Evolutionary conservation across 2,113 vertebrate species (phyloP), one percentile per base, ranked within the genome.

Genomic region (Eublepharis macularius): DNA sequence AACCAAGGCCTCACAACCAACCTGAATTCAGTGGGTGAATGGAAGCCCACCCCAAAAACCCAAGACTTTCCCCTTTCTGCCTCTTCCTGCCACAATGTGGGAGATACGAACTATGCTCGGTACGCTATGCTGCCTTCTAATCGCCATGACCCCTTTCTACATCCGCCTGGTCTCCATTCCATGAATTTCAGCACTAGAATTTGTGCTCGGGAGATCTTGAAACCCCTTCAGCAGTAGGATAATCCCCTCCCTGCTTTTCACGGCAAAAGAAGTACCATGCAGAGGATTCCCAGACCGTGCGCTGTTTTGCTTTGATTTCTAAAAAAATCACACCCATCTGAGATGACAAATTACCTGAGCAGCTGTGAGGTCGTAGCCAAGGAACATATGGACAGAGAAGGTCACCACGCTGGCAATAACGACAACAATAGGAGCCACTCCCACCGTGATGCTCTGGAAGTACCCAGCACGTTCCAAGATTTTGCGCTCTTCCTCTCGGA

Each of bases 361-460:
- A 39, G 98, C 98, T 78, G 96, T 98, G 90, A 99, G 97, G 76
- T 98, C 97, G 3, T 97, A 98, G 91, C 98, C 98, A 65, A 98
- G 97, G 91, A 97, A 95, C 98, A 99, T 98, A 91, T 98, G 98
- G 76, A 97, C 94, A 72, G 98, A 98, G 94, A 99, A 99, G 0
- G 98, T 98, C 79, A 97, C 96, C 88, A 99, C 98, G 0, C 98
- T 99, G 92, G 98, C 98, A 9, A 98, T 98, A 84, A 99, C 98
- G 1, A 99, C 98, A 0, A 98, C 98, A 0, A 98, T 97, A 43
- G 98, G 98, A 76, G 98, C 98, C 91, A 98, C 96, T 0, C 98
- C 98, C 4, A 99, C 98, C 0, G 97, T 98, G 93, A 98, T 97
- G 94, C 98, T 99, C 96, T 99, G 98, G 90, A 98, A 98, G 93